A percentile compares a stretch with the other conserved stretches of the same genome.
Conservation (phyloP, 2,797 vertebrate genomes). For the Hydrophis major region DNA sequence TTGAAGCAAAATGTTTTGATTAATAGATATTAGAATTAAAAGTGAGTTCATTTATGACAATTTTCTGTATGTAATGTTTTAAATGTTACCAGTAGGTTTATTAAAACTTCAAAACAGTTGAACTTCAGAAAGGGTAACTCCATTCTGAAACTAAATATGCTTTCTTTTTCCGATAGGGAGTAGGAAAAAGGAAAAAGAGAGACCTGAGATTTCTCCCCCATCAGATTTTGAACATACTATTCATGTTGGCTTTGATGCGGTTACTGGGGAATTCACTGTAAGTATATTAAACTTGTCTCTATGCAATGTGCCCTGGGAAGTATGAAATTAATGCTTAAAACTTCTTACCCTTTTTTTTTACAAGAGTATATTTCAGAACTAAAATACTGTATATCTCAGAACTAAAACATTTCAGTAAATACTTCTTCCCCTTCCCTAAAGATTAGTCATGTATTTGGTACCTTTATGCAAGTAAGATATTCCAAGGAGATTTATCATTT, state of each 20-base stretch:
- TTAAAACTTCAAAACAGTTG: neutral
- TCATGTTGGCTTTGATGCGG: conserved; percentile 96
- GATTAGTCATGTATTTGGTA: neutral
- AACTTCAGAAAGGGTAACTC: neutral
- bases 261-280: conserved; percentile 98
- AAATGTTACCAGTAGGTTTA: neutral
- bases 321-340: neutral
- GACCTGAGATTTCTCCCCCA: conserved; percentile 94
- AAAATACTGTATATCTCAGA: neutral
- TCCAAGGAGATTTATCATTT: neutral
- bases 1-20: neutral
- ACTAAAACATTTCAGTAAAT: neutral
- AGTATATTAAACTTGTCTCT: conserved; percentile 60
- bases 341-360: neutral
- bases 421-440: neutral
- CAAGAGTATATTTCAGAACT: neutral
- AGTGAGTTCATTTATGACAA: neutral
- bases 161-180: conserved; percentile 74
- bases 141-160: conserved; percentile 2
- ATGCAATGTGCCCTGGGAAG: neutral
- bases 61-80: neutral
- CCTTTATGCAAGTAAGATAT: neutral
- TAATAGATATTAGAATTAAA: neutral
- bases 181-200: conserved; percentile 93
- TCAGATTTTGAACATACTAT: conserved; percentile 99